Conservation (phyloP, 2,113 vertebrate species). For the Pholis gunnellus region DNA sequence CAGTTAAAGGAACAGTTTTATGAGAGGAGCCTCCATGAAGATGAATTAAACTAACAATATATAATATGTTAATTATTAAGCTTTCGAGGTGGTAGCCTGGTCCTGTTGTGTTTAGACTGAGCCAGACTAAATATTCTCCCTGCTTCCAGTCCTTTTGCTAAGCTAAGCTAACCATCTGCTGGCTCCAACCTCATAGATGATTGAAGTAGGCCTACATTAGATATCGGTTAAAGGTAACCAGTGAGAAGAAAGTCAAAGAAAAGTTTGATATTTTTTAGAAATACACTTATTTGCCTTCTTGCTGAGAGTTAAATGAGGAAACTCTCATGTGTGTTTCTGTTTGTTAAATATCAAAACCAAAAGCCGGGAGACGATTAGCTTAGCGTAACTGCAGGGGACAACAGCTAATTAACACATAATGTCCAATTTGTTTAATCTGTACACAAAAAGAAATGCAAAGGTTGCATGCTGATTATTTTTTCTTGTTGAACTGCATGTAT, state of each 20-base stretch:
- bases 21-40: not conserved
- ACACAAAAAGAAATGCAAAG: not conserved
- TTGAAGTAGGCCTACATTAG: not conserved
- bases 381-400: not conserved
- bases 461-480: not conserved
- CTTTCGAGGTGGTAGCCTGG: not conserved
- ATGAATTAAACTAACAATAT: not conserved
- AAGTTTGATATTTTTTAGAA: too few species aligned
- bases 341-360: not conserved
- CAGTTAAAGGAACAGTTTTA: not conserved
- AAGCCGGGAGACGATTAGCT: not conserved
- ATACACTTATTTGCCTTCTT: too few species aligned
- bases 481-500: not conserved
- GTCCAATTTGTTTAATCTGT: not conserved
- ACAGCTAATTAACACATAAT: not conserved
- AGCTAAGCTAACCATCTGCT: not conserved
- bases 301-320: too few species aligned
- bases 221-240: too few species aligned
- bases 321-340: not conserved
- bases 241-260: too few species aligned
- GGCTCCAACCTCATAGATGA: not conserved
- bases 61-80: not conserved
- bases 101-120: not conserved
- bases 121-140: not conserved
- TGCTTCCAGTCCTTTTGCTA: too few species aligned